A percentile compares a stretch with the other conserved stretches of the same genome.
Conservation (phyloP, 2,797 vertebrate genomes). For the Threskiornis aethiopicus region DNA sequence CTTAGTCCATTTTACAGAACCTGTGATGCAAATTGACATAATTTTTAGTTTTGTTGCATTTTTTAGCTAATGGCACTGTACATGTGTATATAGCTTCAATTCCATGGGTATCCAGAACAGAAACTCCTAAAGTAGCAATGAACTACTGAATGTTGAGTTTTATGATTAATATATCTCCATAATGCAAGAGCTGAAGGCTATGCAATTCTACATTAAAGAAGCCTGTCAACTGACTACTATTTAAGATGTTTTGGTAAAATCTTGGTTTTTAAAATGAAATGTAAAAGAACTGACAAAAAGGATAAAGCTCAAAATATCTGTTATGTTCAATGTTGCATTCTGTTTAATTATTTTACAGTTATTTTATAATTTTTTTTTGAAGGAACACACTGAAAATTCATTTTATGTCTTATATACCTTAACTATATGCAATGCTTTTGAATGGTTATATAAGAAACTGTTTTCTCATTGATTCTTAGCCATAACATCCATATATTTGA, state of each 20-base stretch:
- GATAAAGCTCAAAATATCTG: not conserved
- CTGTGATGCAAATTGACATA: not conserved
- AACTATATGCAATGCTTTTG: not conserved
- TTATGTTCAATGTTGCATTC: not conserved
- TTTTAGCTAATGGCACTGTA: conserved; percentile 56
- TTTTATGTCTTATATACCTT: not conserved
- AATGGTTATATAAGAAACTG: not conserved
- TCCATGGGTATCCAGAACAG: conserved; percentile 66
- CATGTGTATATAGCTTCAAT: conserved; percentile 50
- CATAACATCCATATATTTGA: not conserved
- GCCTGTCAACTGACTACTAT: not conserved
- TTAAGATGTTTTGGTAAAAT: not conserved
- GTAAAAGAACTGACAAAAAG: not conserved
- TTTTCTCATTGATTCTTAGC: not conserved
- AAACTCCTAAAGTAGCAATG: not conserved
- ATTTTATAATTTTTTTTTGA: not conserved
- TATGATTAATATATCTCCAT: not conserved
- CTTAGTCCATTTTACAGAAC: not conserved
- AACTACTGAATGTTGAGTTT: not conserved
- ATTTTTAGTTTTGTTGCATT: not conserved
- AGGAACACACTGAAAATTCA: not conserved
- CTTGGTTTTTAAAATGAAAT: not conserved
- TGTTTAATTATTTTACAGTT: not conserved
- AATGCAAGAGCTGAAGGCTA: not conserved
- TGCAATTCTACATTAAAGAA: not conserved